These are phyloP conservation scores for Dolichoris vasculosae DNA, from an alignment of 1,140 invertebrate genomes.

Conservation along the genomic window DNA sequence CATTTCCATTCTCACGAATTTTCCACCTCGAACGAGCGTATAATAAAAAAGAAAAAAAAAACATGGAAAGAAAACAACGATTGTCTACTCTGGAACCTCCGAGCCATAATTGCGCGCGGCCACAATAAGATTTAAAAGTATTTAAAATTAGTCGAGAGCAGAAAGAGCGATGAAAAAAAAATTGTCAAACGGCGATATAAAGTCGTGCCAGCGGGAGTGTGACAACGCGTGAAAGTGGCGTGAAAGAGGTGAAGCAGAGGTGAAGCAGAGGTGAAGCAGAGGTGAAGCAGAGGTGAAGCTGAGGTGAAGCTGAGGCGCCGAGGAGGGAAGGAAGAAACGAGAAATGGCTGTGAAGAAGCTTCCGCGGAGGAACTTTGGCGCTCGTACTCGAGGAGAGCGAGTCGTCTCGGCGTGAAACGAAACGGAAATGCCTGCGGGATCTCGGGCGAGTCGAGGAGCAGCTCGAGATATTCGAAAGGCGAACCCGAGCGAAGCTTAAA, in stretches of 20 bases:
- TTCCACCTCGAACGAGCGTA: too few species aligned
- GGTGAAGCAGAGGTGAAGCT: conserved; percentile 42
- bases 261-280: conserved; percentile 28
- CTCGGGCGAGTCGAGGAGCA: background rate
- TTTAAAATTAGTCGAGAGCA: conserved; percentile 21
- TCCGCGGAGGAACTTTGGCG: background rate
- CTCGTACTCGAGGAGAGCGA: conserved; percentile 33
- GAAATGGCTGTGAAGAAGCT: conserved; percentile 39
- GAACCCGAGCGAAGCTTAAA: conserved; percentile 69
- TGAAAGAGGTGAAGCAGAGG: conserved; percentile 42
- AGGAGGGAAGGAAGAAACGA: conserved; percentile 38
- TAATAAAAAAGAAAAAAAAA: background rate
- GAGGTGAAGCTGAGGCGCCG: conserved; percentile 33
- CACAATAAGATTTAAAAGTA: conserved; percentile 36
- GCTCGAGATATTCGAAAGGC: conserved; percentile 30
- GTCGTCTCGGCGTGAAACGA: conserved; percentile 72
- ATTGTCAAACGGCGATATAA: background rate
- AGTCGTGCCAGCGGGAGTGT: background rate
- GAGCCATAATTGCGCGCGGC: background rate
- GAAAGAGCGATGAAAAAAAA: background rate
- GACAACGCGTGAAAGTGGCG: conserved; percentile 33
- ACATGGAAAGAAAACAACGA: background rate
- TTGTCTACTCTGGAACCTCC: background rate
- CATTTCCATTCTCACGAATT: too few species aligned
- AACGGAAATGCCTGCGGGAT: conserved; percentile 68